phyloP scores from a whole-genome alignment of 2,797 vertebrate species.

The Sorex maritimensis region DNA sequence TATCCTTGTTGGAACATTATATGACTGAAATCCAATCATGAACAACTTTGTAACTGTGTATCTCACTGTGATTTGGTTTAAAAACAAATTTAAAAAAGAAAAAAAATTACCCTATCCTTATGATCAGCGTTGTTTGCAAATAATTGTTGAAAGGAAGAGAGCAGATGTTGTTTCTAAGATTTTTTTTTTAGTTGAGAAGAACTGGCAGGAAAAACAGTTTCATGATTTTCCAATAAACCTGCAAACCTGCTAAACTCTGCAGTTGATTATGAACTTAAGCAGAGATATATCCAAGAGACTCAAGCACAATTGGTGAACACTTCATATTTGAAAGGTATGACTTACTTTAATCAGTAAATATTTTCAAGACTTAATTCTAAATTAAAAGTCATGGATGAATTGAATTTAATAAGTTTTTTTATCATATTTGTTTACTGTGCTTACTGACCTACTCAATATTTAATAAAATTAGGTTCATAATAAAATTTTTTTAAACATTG shows the following conservation, averaged over 20 bases:
- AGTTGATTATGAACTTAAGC: constrained; percentile 64
- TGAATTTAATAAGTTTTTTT: neutral
- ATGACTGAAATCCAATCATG: too few relatives aligned
- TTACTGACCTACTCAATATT: constrained; percentile 30
- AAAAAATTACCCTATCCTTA: too few relatives aligned
- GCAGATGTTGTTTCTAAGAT: constrained; percentile 67
- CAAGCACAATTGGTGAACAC: constrained; percentile 30
- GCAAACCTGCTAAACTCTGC: neutral
- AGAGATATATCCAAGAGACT: constrained; percentile 40
- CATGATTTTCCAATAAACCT: constrained; percentile 71
- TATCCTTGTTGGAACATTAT: neutral
- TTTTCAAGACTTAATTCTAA: constrained; percentile 49
- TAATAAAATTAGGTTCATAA: constrained; percentile 37
- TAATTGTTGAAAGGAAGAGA: constrained; percentile 5
- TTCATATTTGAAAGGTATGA: constrained; percentile 63
- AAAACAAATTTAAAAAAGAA: too few relatives aligned
- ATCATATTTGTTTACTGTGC: neutral
- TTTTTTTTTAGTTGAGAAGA: constrained; percentile 43
- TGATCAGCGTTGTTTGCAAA: neutral
- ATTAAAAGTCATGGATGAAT: constrained; percentile 36
- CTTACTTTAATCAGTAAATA: constrained; percentile 58
- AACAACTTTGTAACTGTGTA: too few relatives aligned
- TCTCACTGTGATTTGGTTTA: too few relatives aligned
- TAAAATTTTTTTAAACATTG: neutral
- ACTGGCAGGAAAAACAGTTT: neutral